Evolutionary conservation across 2,888 invertebrate species (phyloP), one percentile per base, ranked within the genome.

Genomic region (Branchipolynoe longqiensis): DNA sequence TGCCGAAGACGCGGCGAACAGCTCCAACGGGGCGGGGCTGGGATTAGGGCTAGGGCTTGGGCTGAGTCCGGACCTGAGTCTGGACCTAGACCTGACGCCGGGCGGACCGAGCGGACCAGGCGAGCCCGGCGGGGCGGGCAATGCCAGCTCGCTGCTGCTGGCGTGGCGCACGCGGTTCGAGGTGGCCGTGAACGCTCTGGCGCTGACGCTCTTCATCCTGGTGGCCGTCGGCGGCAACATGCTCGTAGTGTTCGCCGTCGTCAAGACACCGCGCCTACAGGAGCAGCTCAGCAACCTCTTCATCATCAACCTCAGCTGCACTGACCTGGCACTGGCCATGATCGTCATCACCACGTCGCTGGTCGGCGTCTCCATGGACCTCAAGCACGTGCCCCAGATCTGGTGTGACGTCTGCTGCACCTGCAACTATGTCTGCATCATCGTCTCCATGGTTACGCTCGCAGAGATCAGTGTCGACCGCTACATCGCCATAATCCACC

Each of bases 381-480:
- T 83, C 18, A 18, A 25, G 12, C 18, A 31, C 18, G 40, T 88
- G 0, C 54, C 82, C 54, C 31, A 18, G 22, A 22, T 82, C 31
- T 91, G 91, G 91, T 93, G 93, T 85, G 86, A 90, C 48, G 48
- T 90, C 0, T 89, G 91, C n/a, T 92, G 93, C 86, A 90, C 90
- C 3, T 86, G 90, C 1, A 93, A 93, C 89, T 94, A 93, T 88
- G 91, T 91, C 83, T 88, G 92, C n/a, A 92, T 93, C 69, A 93
- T 93, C 18, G 92, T 92, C 25, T 93, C 93, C 18, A 93, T 93
- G 91, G 86, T 92, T 78, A 93, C 92, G 1, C 89, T 94, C 6
- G 91, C 92, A 33, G 90, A 91, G 86, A 93, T 94, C 84, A 91
- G 92, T 73, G 84, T 93, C 0, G 93, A 93, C 87, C 87, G 93